Evolutionary conservation across 1,140 invertebrate genomes (phyloP).

Genomic region (Gonioctena quinquepunctata): DNA sequence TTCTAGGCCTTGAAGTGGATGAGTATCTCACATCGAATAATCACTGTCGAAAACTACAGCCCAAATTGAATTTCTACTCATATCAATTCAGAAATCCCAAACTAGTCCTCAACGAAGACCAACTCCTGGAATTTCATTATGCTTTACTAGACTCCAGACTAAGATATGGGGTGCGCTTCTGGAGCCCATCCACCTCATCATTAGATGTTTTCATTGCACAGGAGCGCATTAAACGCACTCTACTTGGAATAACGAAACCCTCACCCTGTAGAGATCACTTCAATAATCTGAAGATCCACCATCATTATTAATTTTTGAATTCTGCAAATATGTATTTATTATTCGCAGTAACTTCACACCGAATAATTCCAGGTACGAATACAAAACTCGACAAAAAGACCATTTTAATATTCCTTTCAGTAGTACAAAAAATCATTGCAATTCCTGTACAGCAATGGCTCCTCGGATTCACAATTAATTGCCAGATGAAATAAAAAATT

Average conservation of each 20-base stretch:
- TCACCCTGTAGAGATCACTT: neutral
- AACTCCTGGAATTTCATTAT: too few relatives aligned
- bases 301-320: neutral
- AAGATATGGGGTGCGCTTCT: too few relatives aligned
- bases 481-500: neutral
- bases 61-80: too few relatives aligned
- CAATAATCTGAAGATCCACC: neutral
- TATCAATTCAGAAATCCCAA: too few relatives aligned
- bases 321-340: neutral
- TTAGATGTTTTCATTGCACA: neutral
- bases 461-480: neutral
- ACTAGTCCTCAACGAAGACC: too few relatives aligned
- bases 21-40: too few relatives aligned
- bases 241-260: neutral
- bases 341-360: neutral
- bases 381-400: neutral
- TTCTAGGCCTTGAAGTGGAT: too few relatives aligned
- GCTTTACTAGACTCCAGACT: too few relatives aligned
- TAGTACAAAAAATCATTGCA: neutral
- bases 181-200: too few relatives aligned
- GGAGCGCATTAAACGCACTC: neutral
- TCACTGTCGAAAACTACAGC: too few relatives aligned
- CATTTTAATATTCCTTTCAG: neutral
- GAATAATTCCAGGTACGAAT: slow-evolving; percentile 1
- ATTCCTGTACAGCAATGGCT: neutral